A percentile compares a stretch with the other conserved stretches of the same genome.
These are phyloP conservation scores for Ctenoplectra terminalis DNA, from an alignment of 1,140 invertebrate genomes.

Conservation along the genomic window DNA sequence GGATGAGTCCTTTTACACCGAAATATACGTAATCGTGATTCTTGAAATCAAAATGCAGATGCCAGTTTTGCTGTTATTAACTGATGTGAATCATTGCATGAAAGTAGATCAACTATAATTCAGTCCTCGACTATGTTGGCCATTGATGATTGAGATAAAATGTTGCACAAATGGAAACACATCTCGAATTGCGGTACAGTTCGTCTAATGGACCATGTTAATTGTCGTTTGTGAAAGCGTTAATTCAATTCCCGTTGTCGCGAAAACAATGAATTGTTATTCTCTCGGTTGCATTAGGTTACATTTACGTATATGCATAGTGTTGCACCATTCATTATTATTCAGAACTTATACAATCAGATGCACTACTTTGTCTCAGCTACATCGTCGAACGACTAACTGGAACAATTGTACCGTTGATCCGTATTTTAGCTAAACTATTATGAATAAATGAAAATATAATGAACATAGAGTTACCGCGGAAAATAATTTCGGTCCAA, in stretches of 20 bases:
- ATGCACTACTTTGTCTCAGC: background rate
- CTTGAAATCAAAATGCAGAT: background rate
- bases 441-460: too few relatives aligned
- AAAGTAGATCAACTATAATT: slow-evolving; percentile 54
- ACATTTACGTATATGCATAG: background rate
- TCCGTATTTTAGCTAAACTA: background rate
- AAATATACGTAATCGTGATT: background rate
- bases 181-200: background rate
- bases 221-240: slow-evolving; percentile 43
- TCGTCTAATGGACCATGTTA: slow-evolving; percentile 10
- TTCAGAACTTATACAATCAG: background rate
- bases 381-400: background rate
- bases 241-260: slow-evolving; percentile 49
- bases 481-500: too few relatives aligned
- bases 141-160: slow-evolving; percentile 44
- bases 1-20: too few relatives aligned
- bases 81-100: slow-evolving; percentile 35
- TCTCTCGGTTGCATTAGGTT: slow-evolving; percentile 33
- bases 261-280: slow-evolving; percentile 38
- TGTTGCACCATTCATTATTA: slow-evolving; percentile 10
- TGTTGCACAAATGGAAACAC: slow-evolving; percentile 32
- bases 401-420: background rate
- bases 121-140: slow-evolving; percentile 25
- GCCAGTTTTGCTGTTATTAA: background rate
- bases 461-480: too few relatives aligned